A percentile compares a stretch with the other conserved stretches of the same genome.
Evolutionary conservation across 1,140 invertebrate species (phyloP).

Genomic region (Prorops nasuta): DNA sequence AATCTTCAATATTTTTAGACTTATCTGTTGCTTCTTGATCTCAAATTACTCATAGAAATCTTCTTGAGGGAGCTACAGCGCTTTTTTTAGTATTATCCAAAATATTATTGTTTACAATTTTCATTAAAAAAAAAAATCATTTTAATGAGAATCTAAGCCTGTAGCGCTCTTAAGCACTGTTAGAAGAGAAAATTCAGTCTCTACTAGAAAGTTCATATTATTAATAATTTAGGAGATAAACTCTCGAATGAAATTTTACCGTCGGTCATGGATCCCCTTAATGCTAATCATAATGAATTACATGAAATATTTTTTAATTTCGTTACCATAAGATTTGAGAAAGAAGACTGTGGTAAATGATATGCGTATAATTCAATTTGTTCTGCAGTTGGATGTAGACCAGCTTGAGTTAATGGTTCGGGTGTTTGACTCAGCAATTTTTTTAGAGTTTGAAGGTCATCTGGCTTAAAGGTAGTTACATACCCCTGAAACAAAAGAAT

Average conservation of each 20-base stretch:
- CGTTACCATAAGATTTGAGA: slow-evolving; percentile 88
- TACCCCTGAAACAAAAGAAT: slow-evolving; percentile 64
- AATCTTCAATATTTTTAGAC: too few relatives aligned
- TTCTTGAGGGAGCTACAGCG: too few relatives aligned
- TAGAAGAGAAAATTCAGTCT: too few relatives aligned
- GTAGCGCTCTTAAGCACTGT: too few relatives aligned
- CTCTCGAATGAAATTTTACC: not conserved
- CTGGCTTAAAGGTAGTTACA: slow-evolving; percentile 85
- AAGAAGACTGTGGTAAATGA: slow-evolving; percentile 87
- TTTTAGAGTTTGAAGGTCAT: slow-evolving; percentile 79
- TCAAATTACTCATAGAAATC: too few relatives aligned
- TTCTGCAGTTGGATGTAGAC: slow-evolving; percentile 94
- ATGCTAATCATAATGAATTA: not conserved
- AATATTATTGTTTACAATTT: too few relatives aligned
- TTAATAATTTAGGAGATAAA: not conserved
- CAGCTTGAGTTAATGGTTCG: slow-evolving; percentile 79
- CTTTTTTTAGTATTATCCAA: too few relatives aligned
- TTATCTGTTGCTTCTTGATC: too few relatives aligned
- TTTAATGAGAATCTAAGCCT: too few relatives aligned
- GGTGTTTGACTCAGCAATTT: slow-evolving; percentile 68
- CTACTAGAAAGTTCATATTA: not conserved
- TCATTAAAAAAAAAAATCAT: too few relatives aligned
- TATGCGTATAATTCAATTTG: slow-evolving; percentile 98
- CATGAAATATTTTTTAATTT: not conserved
- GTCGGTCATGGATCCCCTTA: too few relatives aligned